Conservation (phyloP, 2,888 invertebrate species). For the Beris morrisii region DNA sequence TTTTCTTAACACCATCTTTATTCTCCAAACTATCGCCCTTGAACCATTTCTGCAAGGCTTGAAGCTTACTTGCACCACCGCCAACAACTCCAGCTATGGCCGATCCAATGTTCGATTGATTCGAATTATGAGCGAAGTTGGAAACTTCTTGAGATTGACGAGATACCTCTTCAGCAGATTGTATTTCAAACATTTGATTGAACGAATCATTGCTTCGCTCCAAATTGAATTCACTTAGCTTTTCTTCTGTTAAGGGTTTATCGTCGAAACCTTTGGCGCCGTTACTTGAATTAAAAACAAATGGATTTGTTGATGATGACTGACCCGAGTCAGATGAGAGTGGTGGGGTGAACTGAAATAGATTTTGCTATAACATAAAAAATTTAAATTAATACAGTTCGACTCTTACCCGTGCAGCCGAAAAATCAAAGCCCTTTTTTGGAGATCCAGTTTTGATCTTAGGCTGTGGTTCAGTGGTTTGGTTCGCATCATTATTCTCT, state of each 20-base stretch:
- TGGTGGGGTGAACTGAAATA: conserved; percentile 43
- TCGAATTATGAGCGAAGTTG: conserved; percentile 41
- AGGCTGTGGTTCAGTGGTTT: conserved; percentile 45
- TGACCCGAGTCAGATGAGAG: conserved; percentile 41
- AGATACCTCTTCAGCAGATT: conserved; percentile 33
- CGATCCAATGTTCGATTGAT: conserved; percentile 51
- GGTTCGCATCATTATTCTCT: conserved; percentile 58
- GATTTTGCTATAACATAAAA: neutral
- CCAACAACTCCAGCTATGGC: conserved; percentile 56
- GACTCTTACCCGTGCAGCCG: conserved; percentile 41
- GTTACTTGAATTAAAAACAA: conserved; percentile 39
- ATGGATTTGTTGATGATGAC: conserved; percentile 36
- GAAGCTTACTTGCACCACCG: conserved; percentile 55
- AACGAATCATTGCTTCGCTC: conserved; percentile 24
- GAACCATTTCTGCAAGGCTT: conserved; percentile 57
- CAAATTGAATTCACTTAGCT: conserved; percentile 27
- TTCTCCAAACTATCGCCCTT: conserved; percentile 53
- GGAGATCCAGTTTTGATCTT: conserved; percentile 46
- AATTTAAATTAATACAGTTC: neutral
- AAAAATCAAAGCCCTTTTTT: conserved; percentile 49
- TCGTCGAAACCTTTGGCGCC: conserved; percentile 32
- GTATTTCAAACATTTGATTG: conserved; percentile 33
- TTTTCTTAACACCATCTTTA: conserved; percentile 40
- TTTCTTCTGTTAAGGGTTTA: conserved; percentile 17
- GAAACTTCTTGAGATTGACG: conserved; percentile 29